These are phyloP conservation scores for Metaphire vulgaris DNA, from an alignment of 1,140 invertebrate species.

Conservation along the genomic window DNA sequence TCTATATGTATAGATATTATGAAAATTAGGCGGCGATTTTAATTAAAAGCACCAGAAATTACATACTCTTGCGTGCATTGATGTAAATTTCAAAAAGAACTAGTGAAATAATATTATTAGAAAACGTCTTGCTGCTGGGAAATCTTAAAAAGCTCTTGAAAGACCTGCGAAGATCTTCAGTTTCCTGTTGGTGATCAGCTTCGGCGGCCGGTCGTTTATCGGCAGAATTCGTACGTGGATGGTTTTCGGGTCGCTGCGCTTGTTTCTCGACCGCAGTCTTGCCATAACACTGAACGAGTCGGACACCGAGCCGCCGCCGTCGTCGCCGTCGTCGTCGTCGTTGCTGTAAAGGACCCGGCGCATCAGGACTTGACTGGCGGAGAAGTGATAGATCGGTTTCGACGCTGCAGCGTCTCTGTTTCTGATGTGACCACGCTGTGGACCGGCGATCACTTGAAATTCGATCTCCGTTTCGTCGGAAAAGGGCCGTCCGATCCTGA, in stretches of 20 bases:
- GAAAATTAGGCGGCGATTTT: too few species aligned
- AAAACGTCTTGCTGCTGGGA: too few species aligned
- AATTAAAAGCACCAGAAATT: too few species aligned
- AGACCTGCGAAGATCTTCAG: constrained; percentile 29
- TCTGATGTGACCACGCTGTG: constrained; percentile 70
- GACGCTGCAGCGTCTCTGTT: too few species aligned
- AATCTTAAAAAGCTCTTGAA: not conserved
- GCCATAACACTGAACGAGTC: constrained; percentile 72
- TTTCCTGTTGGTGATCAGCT: constrained; percentile 46
- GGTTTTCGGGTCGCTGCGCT: constrained; percentile 54
- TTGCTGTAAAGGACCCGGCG: too few species aligned
- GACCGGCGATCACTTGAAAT: constrained; percentile 66
- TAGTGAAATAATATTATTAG: too few species aligned
- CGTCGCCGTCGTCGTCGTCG: constrained; percentile 67
- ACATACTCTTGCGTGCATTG: too few species aligned
- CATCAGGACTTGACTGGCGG: constrained; percentile 35
- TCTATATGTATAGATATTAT: too few species aligned
- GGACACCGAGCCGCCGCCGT: constrained; percentile 71
- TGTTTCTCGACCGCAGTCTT: constrained; percentile 57
- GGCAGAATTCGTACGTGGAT: constrained; percentile 61
- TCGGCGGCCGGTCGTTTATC: constrained; percentile 80
- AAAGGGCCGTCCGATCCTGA: constrained; percentile 53
- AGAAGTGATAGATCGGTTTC: too few species aligned
- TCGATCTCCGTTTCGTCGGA: constrained; percentile 68
- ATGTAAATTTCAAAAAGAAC: too few species aligned